Percentiles rank a stretch among this genome's conserved stretches.
These are phyloP conservation scores for Sepiola atlantica DNA, from an alignment of 2,888 invertebrate genomes.

Conservation along the genomic window DNA sequence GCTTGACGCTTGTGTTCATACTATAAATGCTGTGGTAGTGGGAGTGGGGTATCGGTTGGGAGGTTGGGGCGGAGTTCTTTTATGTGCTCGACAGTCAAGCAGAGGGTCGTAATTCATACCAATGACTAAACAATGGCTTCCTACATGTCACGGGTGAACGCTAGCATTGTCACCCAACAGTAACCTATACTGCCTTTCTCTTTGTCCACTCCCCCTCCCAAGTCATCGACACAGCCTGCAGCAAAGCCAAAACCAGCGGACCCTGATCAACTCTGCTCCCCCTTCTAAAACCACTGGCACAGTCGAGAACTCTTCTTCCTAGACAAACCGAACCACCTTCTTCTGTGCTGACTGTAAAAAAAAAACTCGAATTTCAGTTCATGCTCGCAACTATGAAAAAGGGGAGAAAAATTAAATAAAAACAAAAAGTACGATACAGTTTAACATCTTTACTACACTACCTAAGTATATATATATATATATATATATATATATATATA, in stretches of 20 bases:
- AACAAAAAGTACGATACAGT: neutral
- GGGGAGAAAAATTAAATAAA: neutral
- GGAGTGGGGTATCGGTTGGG: too few species aligned
- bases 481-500: neutral
- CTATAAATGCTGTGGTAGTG: neutral
- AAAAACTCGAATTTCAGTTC: neutral
- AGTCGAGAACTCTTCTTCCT: neutral
- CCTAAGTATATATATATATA: neutral
- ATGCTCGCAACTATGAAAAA: neutral
- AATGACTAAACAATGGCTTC: neutral
- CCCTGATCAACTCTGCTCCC: too few species aligned
- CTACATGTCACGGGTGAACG: conserved; percentile 15
- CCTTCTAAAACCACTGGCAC: neutral
- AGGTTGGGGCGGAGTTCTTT: neutral
- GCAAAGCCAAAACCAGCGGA: too few species aligned
- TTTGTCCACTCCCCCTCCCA: neutral
- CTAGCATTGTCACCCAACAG: neutral
- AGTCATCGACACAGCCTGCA: neutral
- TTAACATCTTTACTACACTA: neutral
- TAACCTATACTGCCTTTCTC: neutral
- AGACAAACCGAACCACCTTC: neutral
- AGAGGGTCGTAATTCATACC: neutral
- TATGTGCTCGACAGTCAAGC: neutral
- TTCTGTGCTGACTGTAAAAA: neutral
- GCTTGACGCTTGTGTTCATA: neutral